Evolutionary conservation across 2,888 invertebrate genomes (phyloP).

Genomic region (Linnaemya tessellans): DNA sequence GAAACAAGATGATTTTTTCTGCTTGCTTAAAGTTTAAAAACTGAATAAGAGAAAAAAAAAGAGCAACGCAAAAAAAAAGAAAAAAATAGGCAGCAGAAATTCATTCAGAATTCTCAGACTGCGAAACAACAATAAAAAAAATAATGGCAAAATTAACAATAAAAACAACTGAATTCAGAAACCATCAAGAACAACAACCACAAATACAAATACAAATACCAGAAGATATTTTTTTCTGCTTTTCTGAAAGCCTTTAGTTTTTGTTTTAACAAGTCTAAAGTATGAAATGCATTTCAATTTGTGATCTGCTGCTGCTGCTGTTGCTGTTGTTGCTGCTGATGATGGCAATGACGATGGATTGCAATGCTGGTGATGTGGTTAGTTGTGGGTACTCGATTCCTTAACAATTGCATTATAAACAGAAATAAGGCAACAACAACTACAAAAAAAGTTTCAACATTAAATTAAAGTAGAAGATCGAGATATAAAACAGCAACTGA

Average conservation of each 20-base stretch:
- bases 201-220: background rate
- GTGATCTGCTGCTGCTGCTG: constrained; percentile 36
- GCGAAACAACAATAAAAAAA: constrained; percentile 45
- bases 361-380: constrained; percentile 59
- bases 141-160: constrained; percentile 29
- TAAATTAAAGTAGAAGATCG: constrained; percentile 38
- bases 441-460: too few species aligned
- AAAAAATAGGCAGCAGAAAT: constrained; percentile 49
- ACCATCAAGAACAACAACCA: constrained; percentile 43
- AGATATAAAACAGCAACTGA: constrained; percentile 44
- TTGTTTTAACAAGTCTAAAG: constrained; percentile 66
- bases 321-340: background rate
- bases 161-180: constrained; percentile 49
- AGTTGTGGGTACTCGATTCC: constrained; percentile 58
- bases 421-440: too few species aligned
- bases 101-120: constrained; percentile 72
- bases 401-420: constrained; percentile 32
- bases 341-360: constrained; percentile 41
- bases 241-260: constrained; percentile 45
- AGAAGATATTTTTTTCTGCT: constrained; percentile 26
- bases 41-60: constrained; percentile 5
- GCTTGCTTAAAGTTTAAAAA: constrained; percentile 12
- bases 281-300: constrained; percentile 70
- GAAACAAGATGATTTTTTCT: constrained; percentile 44
- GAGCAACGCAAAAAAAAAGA: constrained; percentile 21